These are phyloP conservation scores for Chrysolina oricalcia DNA, from an alignment of 2,888 invertebrate genomes.

Conservation along the genomic window DNA sequence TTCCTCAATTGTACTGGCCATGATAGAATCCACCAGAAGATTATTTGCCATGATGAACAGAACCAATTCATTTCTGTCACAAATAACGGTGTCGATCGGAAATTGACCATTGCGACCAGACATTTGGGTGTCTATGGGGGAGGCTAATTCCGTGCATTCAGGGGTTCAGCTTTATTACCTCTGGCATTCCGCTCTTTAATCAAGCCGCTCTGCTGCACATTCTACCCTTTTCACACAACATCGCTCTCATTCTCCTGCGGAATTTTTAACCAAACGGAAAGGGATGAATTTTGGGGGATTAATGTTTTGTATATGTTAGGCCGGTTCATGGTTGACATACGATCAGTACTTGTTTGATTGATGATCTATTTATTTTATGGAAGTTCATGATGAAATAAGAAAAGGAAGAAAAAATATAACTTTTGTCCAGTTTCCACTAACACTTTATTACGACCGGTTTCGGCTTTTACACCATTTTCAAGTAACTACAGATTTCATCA, in stretches of 20 bases:
- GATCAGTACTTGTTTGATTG: neutral
- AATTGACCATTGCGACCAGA: conserved; percentile 19
- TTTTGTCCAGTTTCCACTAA: too few species aligned
- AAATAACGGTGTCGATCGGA: conserved; percentile 4
- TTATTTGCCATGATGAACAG: conserved; percentile 1
- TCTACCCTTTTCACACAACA: conserved; percentile 26
- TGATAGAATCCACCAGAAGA: neutral
- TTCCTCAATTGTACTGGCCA: neutral
- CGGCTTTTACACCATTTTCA: too few species aligned
- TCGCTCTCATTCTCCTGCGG: conserved; percentile 13
- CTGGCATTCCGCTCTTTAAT: conserved; percentile 20
- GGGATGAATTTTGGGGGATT: neutral
- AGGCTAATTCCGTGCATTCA: conserved; percentile 14
- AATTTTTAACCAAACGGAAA: neutral
- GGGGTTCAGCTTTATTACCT: conserved; percentile 24
- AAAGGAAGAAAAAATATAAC: too few species aligned
- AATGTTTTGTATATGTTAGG: conserved; percentile 1
- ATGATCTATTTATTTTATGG: too few species aligned
- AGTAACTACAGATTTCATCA: too few species aligned
- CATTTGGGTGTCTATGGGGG: conserved; percentile 5
- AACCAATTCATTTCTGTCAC: neutral
- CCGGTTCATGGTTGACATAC: neutral
- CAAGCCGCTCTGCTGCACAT: conserved; percentile 21
- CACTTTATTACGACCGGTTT: too few species aligned
- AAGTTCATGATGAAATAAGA: too few species aligned